Evolutionary conservation across 1,140 invertebrate genomes (phyloP), one percentile per base, ranked within the genome.

Genomic region (Campodea augens): DNA sequence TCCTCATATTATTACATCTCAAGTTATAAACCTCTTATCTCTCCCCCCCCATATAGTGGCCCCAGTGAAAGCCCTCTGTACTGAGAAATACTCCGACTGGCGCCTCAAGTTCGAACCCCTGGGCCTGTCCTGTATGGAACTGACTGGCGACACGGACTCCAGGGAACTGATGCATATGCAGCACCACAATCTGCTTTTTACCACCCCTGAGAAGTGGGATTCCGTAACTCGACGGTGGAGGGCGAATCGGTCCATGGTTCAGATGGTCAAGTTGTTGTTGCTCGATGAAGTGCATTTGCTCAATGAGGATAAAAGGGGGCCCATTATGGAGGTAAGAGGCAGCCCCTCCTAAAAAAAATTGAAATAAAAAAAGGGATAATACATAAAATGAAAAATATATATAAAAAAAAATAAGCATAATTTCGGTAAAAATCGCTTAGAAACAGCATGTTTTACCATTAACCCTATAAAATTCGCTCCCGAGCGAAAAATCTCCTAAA

Each of bases 141-240:
- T 83, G 2, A 88, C 82, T 3, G 81, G 82, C 2, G 82, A 86
- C 57, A 72, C 69, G 32, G 72, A 81, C 41, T 54, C 64, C n/a
- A 64, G 74, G 24, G 73, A 81, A 51, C 70, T 74, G 47, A 60
- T 60, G 29, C 60, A 63, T 39, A 48, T 72, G 32, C 56, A 61
- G 21, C 38, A 63, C 36, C 58, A 59, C 21, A 60, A 72, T 48
- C 55, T 87, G 25, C 77, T 87, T 51, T 68, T 84, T 48, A 83
- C 82, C 12, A 88, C 83, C 3, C 82, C 83, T 5, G 82, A 86
- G 60, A 86, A 86, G 64, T 86, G 80, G 80, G 82, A 87, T 57
- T 75, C 75, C 45, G 55, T 85, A 37, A 85, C 80, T 0, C 65
- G 81, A 48, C 68, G 70, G 49, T 83, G 77, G 76, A 71, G 67